Evolutionary conservation across 2,797 vertebrate genomes (phyloP).

Genomic region (Premnoplex brunnescens): DNA sequence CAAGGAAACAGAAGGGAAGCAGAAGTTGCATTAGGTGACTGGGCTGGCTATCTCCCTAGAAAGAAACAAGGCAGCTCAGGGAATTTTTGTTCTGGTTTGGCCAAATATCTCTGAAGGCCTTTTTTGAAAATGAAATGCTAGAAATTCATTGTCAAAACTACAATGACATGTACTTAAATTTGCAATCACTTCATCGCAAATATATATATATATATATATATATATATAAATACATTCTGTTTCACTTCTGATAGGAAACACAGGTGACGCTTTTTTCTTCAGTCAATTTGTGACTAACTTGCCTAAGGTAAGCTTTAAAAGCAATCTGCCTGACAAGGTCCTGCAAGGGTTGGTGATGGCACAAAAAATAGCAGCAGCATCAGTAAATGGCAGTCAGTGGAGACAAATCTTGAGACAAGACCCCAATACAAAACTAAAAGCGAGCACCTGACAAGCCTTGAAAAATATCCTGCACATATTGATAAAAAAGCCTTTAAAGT

Average conservation of each 20-base stretch:
- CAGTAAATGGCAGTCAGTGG: background rate
- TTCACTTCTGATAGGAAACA: background rate
- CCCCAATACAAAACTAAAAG: background rate
- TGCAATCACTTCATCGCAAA: background rate
- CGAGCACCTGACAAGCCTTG: background rate
- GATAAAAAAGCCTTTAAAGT: background rate
- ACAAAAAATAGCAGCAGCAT: background rate
- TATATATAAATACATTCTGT: background rate
- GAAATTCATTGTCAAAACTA: background rate
- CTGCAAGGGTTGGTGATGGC: background rate
- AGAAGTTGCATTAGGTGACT: background rate
- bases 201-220: background rate
- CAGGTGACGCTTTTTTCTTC: background rate
- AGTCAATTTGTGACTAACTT: background rate
- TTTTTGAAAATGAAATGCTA: background rate
- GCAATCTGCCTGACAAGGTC: background rate
- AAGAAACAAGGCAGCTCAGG: background rate
- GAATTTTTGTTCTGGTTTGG: background rate
- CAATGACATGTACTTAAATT: background rate
- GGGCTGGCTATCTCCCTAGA: background rate
- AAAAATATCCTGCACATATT: background rate
- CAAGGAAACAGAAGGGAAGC: background rate
- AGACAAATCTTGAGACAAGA: background rate
- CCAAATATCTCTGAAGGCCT: background rate
- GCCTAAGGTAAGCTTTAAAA: conserved; percentile 1